Evolutionary conservation across 2,797 vertebrate species (phyloP).

Genomic region (Enteromius unitaeniatus): DNA sequence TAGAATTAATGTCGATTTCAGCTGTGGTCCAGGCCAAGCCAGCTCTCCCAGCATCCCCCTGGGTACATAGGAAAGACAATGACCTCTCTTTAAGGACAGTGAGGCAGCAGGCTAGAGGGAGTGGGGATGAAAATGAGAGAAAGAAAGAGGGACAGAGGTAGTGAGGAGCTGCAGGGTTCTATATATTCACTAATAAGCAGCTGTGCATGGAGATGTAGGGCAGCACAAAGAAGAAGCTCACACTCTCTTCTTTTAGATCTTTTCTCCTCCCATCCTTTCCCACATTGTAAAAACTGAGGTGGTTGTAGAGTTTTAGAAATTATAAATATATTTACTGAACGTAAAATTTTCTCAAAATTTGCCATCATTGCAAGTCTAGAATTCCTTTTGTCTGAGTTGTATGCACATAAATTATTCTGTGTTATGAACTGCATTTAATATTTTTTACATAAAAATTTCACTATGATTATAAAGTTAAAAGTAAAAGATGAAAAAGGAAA

Average conservation of each 20-base stretch:
- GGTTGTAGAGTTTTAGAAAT: not conserved
- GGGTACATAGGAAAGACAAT: conserved; percentile 49
- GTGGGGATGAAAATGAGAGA: conserved; percentile 17
- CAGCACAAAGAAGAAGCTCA: conserved; percentile 37
- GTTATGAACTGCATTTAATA: not conserved
- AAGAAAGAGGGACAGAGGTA: conserved; percentile 19
- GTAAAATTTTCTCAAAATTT: not conserved
- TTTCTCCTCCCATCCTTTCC: not conserved
- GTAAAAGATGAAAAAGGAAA: not conserved
- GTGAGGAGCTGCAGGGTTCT: conserved; percentile 27
- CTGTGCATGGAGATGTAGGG: conserved; percentile 44
- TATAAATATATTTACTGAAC: not conserved
- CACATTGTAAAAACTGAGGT: not conserved
- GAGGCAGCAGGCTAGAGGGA: conserved; percentile 41
- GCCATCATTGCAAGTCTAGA: not conserved
- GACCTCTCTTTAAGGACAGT: conserved; percentile 62
- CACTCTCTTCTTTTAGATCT: conserved; percentile 9
- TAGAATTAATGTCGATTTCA: conserved; percentile 54
- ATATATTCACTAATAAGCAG: conserved; percentile 46
- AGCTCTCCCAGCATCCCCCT: conserved; percentile 43
- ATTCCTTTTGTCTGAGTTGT: not conserved
- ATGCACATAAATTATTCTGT: not conserved
- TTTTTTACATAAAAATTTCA: not conserved
- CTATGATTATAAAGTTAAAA: not conserved
- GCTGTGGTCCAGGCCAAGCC: conserved; percentile 35